A percentile compares a stretch with the other conserved stretches of the same genome.
Conservation (phyloP, 2,113 vertebrate genomes). For the Rousettus leschenaultii region DNA sequence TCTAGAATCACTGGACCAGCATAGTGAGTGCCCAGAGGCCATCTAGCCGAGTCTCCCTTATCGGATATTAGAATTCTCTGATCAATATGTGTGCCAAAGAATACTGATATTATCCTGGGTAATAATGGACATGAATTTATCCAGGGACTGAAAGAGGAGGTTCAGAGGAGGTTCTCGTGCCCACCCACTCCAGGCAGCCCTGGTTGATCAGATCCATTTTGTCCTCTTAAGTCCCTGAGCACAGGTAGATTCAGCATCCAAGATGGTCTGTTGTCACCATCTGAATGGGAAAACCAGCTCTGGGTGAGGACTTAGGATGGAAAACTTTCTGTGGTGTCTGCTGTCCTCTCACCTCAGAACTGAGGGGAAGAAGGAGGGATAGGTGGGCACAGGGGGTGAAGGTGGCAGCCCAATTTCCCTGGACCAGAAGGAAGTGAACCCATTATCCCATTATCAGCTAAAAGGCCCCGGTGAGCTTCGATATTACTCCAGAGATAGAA, state of each 20-base stretch:
- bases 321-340: neutral
- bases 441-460: neutral
- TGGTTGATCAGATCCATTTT: neutral
- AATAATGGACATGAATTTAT: neutral
- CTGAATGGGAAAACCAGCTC: neutral
- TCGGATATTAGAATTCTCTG: neutral
- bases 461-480: neutral
- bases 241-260: neutral
- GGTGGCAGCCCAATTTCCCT: no score
- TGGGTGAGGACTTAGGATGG: neutral
- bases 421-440: neutral
- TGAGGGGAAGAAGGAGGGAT: no score
- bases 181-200: neutral
- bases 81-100: neutral
- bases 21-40: neutral
- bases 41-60: no score
- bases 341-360: neutral
- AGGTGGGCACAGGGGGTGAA: neutral
- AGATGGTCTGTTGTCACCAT: neutral
- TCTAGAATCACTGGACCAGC: neutral
- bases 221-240: neutral
- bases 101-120: neutral
- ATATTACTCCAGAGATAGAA: neutral
- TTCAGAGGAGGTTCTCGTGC: neutral
- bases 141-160: no score